Percentiles rank a stretch among this genome's conserved stretches.
Conservation (phyloP, 2,797 vertebrate genomes). For the Fistularia tabacaria region DNA sequence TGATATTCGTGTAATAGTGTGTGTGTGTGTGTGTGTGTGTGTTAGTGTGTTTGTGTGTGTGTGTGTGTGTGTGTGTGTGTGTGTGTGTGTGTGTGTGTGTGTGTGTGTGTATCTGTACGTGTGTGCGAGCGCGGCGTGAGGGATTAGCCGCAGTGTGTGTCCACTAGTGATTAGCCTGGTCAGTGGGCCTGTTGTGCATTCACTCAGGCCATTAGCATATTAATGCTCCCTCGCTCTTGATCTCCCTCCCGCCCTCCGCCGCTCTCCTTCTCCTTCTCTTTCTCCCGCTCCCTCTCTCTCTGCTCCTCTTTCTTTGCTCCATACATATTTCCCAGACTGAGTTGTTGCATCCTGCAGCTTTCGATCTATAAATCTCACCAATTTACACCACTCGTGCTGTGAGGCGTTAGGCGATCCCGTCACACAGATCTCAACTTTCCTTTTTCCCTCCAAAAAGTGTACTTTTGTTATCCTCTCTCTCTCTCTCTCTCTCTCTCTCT, state of each 20-base stretch:
- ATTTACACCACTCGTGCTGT: constrained; percentile 56
- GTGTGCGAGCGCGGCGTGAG: constrained; percentile 32
- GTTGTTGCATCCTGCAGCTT: constrained; percentile 61
- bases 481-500: constrained; percentile 21
- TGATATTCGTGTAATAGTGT: constrained; percentile 27
- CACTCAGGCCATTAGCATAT: constrained; percentile 78
- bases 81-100: constrained; percentile 14
- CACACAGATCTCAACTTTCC: constrained; percentile 38
- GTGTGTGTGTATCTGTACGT: constrained; percentile 17
- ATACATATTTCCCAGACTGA: constrained; percentile 62
- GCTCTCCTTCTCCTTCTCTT: constrained; percentile 29
- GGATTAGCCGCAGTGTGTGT: constrained; percentile 79
- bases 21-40: constrained; percentile 9
- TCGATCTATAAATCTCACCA: constrained; percentile 66
- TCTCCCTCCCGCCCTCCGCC: constrained; percentile 56
- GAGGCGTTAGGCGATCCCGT: constrained; percentile 43
- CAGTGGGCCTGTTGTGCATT: constrained; percentile 81
- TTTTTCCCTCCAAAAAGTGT: constrained; percentile 56
- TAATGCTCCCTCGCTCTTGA: constrained; percentile 74
- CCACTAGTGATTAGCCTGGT: constrained; percentile 79
- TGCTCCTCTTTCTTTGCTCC: constrained; percentile 6
- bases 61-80: constrained; percentile 10
- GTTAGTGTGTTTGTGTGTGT: constrained; percentile 30
- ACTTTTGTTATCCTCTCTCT: constrained; percentile 27
- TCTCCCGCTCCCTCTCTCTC: constrained; percentile 41